These are phyloP conservation scores for Pomacea canaliculata DNA, from an alignment of 2,888 invertebrate species.

Conservation along the genomic window DNA sequence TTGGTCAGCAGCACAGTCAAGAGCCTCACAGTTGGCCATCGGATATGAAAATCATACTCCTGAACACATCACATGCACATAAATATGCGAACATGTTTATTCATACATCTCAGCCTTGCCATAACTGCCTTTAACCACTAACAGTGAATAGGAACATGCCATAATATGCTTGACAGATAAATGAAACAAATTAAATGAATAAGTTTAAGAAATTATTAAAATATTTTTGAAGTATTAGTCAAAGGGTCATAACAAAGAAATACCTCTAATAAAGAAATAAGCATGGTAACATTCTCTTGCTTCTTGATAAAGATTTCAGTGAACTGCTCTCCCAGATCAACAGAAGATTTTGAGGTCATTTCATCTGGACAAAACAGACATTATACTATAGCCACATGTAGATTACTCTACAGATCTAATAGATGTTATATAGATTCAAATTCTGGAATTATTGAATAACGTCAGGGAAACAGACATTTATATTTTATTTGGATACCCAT, in stretches of 20 bases:
- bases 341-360: constrained; percentile 43
- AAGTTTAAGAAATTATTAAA: no score
- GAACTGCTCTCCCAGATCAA: constrained; percentile 75
- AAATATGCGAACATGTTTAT: neutral
- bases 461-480: no score
- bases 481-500: no score
- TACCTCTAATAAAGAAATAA: constrained; percentile 83
- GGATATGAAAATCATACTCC: constrained; percentile 94
- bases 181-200: no score
- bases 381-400: no score
- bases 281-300: constrained; percentile 83
- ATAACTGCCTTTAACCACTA: neutral
- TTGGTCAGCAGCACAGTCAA: constrained; percentile 89
- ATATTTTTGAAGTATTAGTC: no score
- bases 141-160: neutral
- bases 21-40: constrained; percentile 90
- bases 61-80: constrained; percentile 65
- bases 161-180: no score
- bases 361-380: constrained; percentile 45
- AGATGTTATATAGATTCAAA: neutral
- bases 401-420: neutral
- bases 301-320: constrained; percentile 97
- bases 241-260: neutral
- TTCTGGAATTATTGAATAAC: no score
- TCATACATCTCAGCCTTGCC: neutral